These are phyloP conservation scores for Schizothorax lantsangensis DNA, from an alignment of 2,797 vertebrate genomes.

Conservation along the genomic window DNA sequence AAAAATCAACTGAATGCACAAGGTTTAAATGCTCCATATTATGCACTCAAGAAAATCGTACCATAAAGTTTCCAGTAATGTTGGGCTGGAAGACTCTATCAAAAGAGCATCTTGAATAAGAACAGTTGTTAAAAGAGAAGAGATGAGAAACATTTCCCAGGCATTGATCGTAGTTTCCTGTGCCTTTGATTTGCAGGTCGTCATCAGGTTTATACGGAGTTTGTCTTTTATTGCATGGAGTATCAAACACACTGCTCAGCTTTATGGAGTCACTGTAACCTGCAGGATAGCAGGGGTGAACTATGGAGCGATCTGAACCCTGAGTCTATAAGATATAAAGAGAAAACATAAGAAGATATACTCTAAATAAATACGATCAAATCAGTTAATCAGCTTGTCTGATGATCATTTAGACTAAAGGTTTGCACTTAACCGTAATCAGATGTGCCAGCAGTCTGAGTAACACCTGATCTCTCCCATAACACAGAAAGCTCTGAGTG, in stretches of 20 bases:
- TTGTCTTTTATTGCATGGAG: constrained; percentile 65
- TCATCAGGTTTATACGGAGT: rapidly evolving
- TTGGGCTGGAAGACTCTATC: constrained; percentile 74
- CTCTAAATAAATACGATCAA: background rate
- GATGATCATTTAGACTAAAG: background rate
- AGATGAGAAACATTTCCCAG: constrained; percentile 65
- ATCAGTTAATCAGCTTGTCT: background rate
- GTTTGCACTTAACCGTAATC: constrained; percentile 53
- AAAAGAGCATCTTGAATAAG: constrained; percentile 72
- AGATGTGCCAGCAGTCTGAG: constrained; percentile 59
- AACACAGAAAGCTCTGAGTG: constrained; percentile 84
- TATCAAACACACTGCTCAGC: constrained; percentile 61
- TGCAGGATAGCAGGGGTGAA: constrained; percentile 78
- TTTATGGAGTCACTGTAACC: constrained; percentile 59
- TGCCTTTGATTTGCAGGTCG: constrained; percentile 69
- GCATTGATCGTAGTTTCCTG: constrained; percentile 67
- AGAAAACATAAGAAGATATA: constrained; percentile 6
- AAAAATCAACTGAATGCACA: background rate
- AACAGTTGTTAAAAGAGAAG: constrained; percentile 71
- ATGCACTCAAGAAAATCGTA: constrained; percentile 59
- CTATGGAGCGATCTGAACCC: background rate
- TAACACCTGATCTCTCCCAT: constrained; percentile 74
- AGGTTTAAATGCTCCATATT: background rate
- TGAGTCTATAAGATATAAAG: constrained; percentile 56
- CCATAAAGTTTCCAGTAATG: constrained; percentile 72